phyloP scores from a whole-genome alignment of 92 coral and sea anemone genomes.

The Pocillopora grandis region DNA sequence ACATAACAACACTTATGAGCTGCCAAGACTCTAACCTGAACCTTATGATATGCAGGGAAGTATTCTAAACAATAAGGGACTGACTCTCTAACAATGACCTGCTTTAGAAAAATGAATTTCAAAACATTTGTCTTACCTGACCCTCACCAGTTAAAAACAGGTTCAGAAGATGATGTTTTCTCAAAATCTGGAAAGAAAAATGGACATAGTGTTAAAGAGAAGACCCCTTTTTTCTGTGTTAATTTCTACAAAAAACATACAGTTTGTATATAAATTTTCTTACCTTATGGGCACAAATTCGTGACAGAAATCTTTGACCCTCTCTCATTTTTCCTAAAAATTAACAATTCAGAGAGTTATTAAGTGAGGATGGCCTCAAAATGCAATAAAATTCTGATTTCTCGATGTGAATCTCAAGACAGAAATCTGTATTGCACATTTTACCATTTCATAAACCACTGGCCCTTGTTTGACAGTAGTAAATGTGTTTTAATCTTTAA shows the following conservation, averaged over 20 bases:
- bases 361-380: too few species aligned
- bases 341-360: background rate
- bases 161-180: conserved; percentile 75
- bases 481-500: too few species aligned
- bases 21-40: background rate
- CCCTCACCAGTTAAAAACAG: conserved; percentile 91
- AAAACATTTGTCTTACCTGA: conserved; percentile 65
- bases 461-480: too few species aligned
- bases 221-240: background rate
- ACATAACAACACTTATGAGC: too few species aligned
- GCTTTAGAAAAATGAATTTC: background rate
- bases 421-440: too few species aligned
- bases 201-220: background rate
- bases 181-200: conserved; percentile 60
- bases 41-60: background rate
- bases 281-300: conserved; percentile 91
- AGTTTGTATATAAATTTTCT: background rate
- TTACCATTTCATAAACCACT: too few species aligned
- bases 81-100: background rate
- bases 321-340: conserved; percentile 89
- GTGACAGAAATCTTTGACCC: conserved; percentile 88
- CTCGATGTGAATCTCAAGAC: too few species aligned
- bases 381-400: too few species aligned
- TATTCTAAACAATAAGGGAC: too few species aligned
- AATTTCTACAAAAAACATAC: background rate